These are phyloP conservation scores for Orchesellides sinensis DNA, from an alignment of 2,888 invertebrate genomes.

Conservation along the genomic window DNA sequence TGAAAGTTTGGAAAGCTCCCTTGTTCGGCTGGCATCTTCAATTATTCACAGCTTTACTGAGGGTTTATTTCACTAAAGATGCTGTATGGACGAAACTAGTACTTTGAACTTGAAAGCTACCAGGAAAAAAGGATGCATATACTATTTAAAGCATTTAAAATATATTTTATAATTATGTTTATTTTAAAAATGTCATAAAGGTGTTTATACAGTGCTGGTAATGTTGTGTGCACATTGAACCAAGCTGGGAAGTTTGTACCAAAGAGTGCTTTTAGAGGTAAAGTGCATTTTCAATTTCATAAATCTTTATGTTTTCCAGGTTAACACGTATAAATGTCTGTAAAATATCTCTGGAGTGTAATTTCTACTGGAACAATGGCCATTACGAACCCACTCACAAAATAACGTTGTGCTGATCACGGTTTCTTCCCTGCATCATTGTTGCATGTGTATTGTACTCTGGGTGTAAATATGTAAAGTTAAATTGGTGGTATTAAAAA, in stretches of 20 bases:
- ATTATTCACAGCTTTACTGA: too few species aligned
- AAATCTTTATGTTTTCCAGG: background rate
- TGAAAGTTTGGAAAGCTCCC: too few species aligned
- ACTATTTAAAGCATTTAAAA: too few species aligned
- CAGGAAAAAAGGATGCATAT: too few species aligned
- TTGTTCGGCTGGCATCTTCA: too few species aligned
- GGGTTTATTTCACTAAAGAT: too few species aligned
- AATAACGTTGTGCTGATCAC: constrained; percentile 5
- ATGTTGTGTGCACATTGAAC: background rate
- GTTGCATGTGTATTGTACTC: background rate
- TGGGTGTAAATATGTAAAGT: background rate
- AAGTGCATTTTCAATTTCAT: background rate
- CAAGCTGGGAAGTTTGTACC: too few species aligned
- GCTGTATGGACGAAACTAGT: too few species aligned
- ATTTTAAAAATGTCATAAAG: background rate
- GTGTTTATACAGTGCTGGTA: background rate
- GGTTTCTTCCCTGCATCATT: background rate
- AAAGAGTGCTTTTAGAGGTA: too few species aligned
- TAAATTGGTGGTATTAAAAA: background rate
- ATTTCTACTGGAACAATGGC: constrained; percentile 46
- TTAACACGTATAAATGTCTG: constrained; percentile 3
- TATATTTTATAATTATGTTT: too few species aligned
- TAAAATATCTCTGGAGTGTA: constrained; percentile 40
- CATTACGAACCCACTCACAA: constrained; percentile 27
- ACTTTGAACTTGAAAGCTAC: too few species aligned